Evolutionary conservation across 1,140 invertebrate genomes (phyloP).

Genomic region (Neoseiulus cucumeris): DNA sequence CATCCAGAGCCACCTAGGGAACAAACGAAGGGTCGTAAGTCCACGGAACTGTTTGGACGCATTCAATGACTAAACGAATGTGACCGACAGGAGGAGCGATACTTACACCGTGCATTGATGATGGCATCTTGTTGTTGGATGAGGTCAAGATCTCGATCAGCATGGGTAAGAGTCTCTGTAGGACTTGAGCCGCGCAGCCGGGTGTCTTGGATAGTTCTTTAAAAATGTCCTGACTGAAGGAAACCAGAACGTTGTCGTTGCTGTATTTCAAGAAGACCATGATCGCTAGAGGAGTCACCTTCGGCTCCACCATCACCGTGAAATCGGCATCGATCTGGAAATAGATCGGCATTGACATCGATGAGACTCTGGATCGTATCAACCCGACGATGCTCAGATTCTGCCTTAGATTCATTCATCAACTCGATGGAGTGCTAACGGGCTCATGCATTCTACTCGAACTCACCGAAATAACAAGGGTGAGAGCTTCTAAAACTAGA

Average conservation of each 20-base stretch:
- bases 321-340: constrained; percentile 43
- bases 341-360: no score
- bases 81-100: no score
- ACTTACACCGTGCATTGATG: constrained; percentile 29
- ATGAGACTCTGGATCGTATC: no score
- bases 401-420: no score
- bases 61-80: not conserved
- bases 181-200: constrained; percentile 37
- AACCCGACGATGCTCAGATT: no score
- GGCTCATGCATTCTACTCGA: no score
- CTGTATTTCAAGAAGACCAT: constrained; percentile 46
- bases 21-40: not conserved
- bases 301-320: constrained; percentile 41
- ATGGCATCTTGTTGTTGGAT: constrained; percentile 21
- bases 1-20: constrained; percentile 37
- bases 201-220: constrained; percentile 42
- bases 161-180: constrained; percentile 47
- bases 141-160: constrained; percentile 42
- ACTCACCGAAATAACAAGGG: constrained; percentile 41
- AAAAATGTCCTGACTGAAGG: constrained; percentile 43
- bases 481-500: constrained; percentile 43
- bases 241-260: constrained; percentile 41
- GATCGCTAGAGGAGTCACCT: constrained; percentile 46
- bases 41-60: no score
- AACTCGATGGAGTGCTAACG: no score